These are phyloP conservation scores for Rutilus rutilus DNA, from an alignment of 2,113 vertebrate species.

Conservation along the genomic window DNA sequence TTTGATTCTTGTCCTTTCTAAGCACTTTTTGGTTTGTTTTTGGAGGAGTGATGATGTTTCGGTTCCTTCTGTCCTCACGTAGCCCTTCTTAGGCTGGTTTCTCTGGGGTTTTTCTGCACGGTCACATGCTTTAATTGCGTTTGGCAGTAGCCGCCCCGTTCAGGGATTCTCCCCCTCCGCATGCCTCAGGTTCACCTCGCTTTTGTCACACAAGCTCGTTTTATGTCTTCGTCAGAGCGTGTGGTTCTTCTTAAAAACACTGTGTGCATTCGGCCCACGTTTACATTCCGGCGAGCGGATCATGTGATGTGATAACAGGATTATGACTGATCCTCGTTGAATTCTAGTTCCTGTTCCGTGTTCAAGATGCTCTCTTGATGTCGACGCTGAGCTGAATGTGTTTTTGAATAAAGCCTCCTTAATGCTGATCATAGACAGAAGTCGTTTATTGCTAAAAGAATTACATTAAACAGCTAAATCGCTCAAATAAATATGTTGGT, in stretches of 20 bases:
- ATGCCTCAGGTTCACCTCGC: neutral
- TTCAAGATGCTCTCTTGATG: neutral
- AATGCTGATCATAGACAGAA: neutral
- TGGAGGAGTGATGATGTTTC: neutral
- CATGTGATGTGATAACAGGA: constrained; percentile 38
- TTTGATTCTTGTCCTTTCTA: neutral
- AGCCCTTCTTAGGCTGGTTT: neutral
- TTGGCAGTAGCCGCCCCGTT: constrained; percentile 63
- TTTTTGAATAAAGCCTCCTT: neutral
- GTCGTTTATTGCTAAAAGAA: neutral
- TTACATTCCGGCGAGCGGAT: constrained; percentile 14
- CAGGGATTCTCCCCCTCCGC: constrained; percentile 34
- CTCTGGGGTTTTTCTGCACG: neutral
- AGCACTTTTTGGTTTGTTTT: neutral
- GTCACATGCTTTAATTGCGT: constrained; percentile 74
- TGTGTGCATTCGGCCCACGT: neutral
- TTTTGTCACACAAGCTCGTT: neutral
- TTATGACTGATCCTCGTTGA: constrained; percentile 16
- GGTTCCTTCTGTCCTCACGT: neutral
- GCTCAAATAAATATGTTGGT: neutral
- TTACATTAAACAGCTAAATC: neutral
- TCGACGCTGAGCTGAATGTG: neutral
- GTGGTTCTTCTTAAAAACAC: neutral
- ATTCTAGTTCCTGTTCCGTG: neutral
- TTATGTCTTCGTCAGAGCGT: neutral